These are phyloP conservation scores for Crocidura indochinensis DNA, from an alignment of 2,797 vertebrate species.

Conservation along the genomic window DNA sequence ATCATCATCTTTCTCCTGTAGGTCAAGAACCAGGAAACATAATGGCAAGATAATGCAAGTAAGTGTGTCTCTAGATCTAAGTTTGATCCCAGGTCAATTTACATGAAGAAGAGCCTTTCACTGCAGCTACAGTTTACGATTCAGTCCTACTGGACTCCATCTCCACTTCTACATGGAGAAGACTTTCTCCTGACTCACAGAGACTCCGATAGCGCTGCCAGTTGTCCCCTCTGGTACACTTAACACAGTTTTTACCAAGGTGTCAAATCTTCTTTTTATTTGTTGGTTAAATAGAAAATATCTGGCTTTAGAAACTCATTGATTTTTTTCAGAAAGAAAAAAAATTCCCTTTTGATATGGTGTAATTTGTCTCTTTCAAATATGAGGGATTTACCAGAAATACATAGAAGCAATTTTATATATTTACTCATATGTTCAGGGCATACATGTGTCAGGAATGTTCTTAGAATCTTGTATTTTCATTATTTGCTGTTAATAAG, in stretches of 20 bases:
- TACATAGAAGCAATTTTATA: background rate
- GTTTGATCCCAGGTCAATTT: no score
- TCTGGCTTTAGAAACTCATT: background rate
- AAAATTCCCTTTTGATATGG: background rate
- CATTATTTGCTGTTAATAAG: conserved; percentile 41
- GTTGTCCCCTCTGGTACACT: background rate
- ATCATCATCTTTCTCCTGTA: background rate
- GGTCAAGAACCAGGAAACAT: background rate
- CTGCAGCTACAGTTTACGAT: background rate
- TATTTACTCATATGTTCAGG: background rate
- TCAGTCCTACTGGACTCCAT: background rate
- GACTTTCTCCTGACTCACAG: background rate
- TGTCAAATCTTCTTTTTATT: background rate
- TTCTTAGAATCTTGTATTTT: background rate
- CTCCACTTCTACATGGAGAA: background rate
- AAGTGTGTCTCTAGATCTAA: no score
- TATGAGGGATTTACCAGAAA: background rate
- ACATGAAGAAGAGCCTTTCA: background rate
- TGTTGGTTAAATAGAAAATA: background rate
- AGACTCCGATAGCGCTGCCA: no score
- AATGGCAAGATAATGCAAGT: background rate
- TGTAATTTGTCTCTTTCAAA: background rate
- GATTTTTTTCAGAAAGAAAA: background rate
- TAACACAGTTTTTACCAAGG: background rate
- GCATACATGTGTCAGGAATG: background rate